Base-by-base conservation (phyloP, 2,113 vertebrate genomes). In the Trochalopteron elliotii region DNA sequence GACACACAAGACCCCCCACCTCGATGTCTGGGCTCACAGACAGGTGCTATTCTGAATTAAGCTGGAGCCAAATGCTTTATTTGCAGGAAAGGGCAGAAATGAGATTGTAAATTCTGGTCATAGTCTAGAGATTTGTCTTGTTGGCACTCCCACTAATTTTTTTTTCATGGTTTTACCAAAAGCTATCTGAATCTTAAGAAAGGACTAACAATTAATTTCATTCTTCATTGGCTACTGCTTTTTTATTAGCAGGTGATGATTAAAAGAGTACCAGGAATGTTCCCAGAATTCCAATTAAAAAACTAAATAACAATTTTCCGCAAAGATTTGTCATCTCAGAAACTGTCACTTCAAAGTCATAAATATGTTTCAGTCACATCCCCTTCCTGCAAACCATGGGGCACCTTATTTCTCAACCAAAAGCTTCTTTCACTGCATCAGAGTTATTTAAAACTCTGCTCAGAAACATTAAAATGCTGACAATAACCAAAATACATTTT, bases 121-220 rank as follows among this genome's bases (percentile, higher is more conserved):
- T 78, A 83, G 35, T 33, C 86, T 35, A 59, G 65, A 78, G 71
- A 52, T 84, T 86, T 82, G 76, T 64, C 67, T 76, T 56, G 15
- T 45, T 76, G 67, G 88, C 89, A 85, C 64, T 65, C 60, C 70
- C 65, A 52, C 92, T 94, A 59, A 94, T 65, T 93, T 77, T 11
- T 67, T 87, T 86, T 53, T 50, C 65, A 7, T 24, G 42, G 53
- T 89, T 92, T 96, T 76, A 93, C 82, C 78, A 90, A 94, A 96
- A 94, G 79, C 0, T 0, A 93, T 82, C 42, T 42, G 80, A 96
- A 92, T 87, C 81, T 86, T 88, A 91, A 94, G 83, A 84, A 88
- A 80, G 95, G 35, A 68, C 87, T 87, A 93, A 90, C 70, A 80
- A 93, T 89, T 96, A 59, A 94, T 74, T 92, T 95, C 64, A 87